Evolutionary conservation across 2,797 vertebrate species (phyloP).

Genomic region (Malurus leucopterus): DNA sequence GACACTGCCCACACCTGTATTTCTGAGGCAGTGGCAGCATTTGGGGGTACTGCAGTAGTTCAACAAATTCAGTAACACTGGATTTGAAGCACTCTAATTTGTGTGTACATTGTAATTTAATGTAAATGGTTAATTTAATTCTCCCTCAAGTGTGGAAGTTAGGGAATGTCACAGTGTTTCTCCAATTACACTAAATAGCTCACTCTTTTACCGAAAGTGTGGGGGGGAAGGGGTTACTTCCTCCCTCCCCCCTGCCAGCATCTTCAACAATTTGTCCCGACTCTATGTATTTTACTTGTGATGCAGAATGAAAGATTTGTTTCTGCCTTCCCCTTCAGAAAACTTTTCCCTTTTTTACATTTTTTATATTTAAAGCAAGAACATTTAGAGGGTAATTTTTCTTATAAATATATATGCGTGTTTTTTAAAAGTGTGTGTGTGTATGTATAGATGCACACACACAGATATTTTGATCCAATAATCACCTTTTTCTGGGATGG

Average conservation of each 20-base stretch:
- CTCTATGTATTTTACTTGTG: neutral
- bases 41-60: neutral
- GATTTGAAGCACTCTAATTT: neutral
- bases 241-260: rapidly evolving
- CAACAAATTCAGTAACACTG: neutral
- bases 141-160: neutral
- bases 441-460: neutral
- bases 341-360: neutral
- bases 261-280: neutral
- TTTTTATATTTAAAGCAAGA: neutral
- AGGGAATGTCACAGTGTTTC: neutral
- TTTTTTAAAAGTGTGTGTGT: neutral
- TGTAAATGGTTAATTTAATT: conserved; percentile 1
- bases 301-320: neutral
- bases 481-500: neutral
- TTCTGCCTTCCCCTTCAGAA: neutral
- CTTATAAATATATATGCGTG: neutral
- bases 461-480: neutral
- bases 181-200: neutral
- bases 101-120: neutral
- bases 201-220: neutral
- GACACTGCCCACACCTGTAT: neutral
- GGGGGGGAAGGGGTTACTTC: neutral
- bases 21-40: neutral
- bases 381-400: neutral